Evolutionary conservation across 2,113 vertebrate genomes (phyloP), one percentile per base, ranked within the genome.

Genomic region (Eulemur rufifrons): DNA sequence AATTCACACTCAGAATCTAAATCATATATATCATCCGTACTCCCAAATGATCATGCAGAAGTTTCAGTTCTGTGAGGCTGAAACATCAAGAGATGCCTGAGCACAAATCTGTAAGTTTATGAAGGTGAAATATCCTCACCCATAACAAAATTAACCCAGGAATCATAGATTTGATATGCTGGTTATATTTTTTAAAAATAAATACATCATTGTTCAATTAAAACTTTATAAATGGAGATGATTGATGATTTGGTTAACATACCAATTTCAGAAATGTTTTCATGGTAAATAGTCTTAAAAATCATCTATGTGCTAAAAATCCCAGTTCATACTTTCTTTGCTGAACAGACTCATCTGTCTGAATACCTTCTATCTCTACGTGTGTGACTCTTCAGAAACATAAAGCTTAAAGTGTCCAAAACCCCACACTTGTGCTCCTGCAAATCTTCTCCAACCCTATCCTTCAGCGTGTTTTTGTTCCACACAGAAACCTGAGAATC

Each of bases 191-290:
- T 73, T 45, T 18, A 74, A 71, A 89, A 74, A 74, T 73, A 71
- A 81, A 82, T 17, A 20, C 1, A 21, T n/a, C 83, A 18, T 11
- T 83, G 0, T 71, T 54, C 52, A 52, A 90, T 86, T 34, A 74
- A 90, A 81, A 93, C 13, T 80, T 92, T 54, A 39, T 39, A 27
- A 5, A 42, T 45, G 11, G 50, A 93, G 89, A 63, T 68, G 18
- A 42, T 18, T 39, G 15, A 47, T 76, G 25, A 74, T 74, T 37
- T 76, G 14, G 50, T 37, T 93, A 83, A 37, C 42, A 71, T 78
- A 39, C 12, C 32, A 42, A 29, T 7, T 83, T 91, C 15, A 56
- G 45, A 91, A 50, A 78, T 94, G n/a, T 71, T 83, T 93, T 76
- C 45, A 86, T 47, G 34, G 47, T 42, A 77, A 37, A 85, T 59